These are phyloP conservation scores for Metaphire vulgaris DNA, from an alignment of 1,140 invertebrate species.

Conservation along the genomic window DNA sequence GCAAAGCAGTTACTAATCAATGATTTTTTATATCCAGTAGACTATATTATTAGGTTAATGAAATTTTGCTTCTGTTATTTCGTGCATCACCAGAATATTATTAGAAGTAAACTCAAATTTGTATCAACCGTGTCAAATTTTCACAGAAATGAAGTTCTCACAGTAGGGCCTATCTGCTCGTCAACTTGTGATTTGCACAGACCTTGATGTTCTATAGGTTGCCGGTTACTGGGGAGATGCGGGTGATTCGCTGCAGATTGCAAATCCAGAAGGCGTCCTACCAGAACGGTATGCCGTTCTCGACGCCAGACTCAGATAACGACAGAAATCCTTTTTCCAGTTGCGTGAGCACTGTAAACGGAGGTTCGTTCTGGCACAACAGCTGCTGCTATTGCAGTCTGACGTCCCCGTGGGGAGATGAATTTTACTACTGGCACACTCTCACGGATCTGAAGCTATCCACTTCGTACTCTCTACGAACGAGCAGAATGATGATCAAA, in stretches of 20 bases:
- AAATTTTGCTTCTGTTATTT: too few relatives aligned
- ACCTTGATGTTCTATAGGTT: too few relatives aligned
- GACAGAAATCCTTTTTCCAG: not conserved
- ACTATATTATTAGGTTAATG: too few relatives aligned
- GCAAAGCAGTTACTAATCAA: too few relatives aligned
- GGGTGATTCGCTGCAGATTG: not conserved
- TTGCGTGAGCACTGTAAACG: not conserved
- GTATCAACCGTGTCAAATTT: too few relatives aligned
- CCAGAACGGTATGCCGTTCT: conserved; percentile 8
- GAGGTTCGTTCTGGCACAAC: not conserved
- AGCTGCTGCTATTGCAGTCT: not conserved
- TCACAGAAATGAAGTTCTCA: too few relatives aligned
- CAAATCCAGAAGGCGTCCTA: too few relatives aligned
- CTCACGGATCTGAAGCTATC: not conserved
- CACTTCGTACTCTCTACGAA: not conserved
- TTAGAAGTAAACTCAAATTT: too few relatives aligned
- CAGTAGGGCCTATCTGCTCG: too few relatives aligned
- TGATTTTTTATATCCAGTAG: too few relatives aligned
- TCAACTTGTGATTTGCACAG: too few relatives aligned
- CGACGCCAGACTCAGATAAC: not conserved
- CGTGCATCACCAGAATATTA: too few relatives aligned
- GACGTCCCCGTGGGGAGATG: not conserved
- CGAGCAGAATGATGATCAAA: not conserved
- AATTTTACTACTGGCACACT: not conserved
- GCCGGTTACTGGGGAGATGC: not conserved